Conservation (phyloP, 2,113 vertebrate species). For the Solea senegalensis region DNA sequence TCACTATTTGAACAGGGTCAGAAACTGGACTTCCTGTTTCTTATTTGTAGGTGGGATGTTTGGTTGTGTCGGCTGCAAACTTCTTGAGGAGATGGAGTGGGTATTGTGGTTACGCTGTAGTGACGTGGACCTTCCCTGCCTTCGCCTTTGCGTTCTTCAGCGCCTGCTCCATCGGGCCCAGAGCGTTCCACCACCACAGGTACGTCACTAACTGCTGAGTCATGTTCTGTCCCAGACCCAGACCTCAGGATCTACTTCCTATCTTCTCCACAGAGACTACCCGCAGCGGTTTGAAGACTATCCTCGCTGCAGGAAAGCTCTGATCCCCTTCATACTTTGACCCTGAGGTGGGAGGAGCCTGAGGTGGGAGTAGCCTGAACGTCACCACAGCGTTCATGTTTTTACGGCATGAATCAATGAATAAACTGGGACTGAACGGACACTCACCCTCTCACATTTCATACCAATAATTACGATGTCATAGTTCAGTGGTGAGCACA, state of each 20-base stretch:
- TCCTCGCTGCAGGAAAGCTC: conserved; percentile 88
- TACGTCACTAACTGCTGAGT: conserved; percentile 58
- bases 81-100: conserved; percentile 97
- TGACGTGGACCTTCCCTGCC: conserved; percentile 86
- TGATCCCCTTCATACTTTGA: conserved; percentile 93
- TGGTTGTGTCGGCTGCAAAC: conserved; percentile 91
- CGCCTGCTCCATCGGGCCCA: conserved; percentile 86
- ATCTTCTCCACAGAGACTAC: conserved; percentile 85
- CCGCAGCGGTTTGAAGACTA: conserved; percentile 88
- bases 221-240: not conserved
- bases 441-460: too few species aligned
- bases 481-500: too few species aligned
- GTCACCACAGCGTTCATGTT: too few species aligned
- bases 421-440: too few species aligned
- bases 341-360: not conserved
- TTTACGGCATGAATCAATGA: too few species aligned
- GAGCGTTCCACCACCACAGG: conserved; percentile 92
- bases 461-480: too few species aligned
- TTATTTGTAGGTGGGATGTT: conserved; percentile 85
- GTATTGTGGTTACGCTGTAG: conserved; percentile 90
- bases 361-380: too few species aligned
- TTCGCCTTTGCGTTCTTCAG: conserved; percentile 90
- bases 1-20: too few species aligned
- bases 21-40: not conserved
- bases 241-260: not conserved